phyloP scores from a whole-genome alignment of 1,140 invertebrate species.

The Drosophila navojoa region DNA sequence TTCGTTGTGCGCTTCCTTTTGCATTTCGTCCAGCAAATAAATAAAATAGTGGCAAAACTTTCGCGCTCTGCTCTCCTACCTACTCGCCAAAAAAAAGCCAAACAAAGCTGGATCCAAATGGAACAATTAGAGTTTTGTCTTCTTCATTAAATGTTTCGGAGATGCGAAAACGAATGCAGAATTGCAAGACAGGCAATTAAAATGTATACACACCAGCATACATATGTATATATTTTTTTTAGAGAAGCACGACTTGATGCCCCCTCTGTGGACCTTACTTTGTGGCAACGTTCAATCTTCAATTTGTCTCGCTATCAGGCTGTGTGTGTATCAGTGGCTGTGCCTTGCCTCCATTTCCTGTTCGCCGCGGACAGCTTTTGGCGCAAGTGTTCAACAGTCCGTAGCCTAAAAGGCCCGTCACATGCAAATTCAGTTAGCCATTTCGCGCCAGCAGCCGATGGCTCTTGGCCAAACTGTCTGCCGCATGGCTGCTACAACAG shows the following conservation, averaged over 20 bases:
- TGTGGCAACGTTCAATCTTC: conserved; percentile 37
- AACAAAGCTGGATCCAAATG: conserved; percentile 37
- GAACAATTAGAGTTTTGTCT: conserved; percentile 55
- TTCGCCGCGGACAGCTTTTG: conserved; percentile 1
- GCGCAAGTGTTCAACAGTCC: conserved; percentile 16
- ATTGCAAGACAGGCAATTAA: conserved; percentile 69
- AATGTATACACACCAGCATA: conserved; percentile 15
- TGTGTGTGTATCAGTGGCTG: not conserved
- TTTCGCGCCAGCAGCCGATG: conserved; percentile 50
- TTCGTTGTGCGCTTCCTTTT: conserved; percentile 44
- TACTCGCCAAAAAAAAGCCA: not conserved
- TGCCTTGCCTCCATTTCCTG: conserved; percentile 23
- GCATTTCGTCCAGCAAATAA: conserved; percentile 65
- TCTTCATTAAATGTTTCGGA: conserved; percentile 9
- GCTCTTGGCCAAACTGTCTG: conserved; percentile 63
- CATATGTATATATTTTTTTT: not conserved
- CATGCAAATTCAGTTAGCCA: conserved; percentile 55
- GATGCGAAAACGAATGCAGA: conserved; percentile 63
- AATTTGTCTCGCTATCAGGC: conserved; percentile 34
- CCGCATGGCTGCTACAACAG: conserved; percentile 43
- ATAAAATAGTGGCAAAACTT: conserved; percentile 73
- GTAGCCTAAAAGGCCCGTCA: conserved; percentile 18
- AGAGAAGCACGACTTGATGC: conserved; percentile 7
- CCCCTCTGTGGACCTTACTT: not conserved
- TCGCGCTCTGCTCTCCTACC: conserved; percentile 13